These are phyloP conservation scores for Camponotus fellah DNA, from an alignment of 2,888 invertebrate species.

Conservation along the genomic window DNA sequence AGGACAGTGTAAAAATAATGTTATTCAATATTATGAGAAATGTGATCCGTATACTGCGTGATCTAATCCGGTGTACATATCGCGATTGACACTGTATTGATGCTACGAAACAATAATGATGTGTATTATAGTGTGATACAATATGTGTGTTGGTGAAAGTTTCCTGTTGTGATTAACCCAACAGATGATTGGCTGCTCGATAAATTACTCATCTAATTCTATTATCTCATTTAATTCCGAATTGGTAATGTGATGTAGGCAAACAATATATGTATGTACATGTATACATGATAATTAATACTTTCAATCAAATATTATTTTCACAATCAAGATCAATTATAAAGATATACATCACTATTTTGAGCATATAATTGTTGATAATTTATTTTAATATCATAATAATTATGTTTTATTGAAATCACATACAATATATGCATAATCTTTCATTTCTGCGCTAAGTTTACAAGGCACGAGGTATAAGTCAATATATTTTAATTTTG, in stretches of 20 bases:
- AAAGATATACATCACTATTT: background rate
- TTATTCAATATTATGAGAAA: constrained; percentile 31
- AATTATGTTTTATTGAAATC: background rate
- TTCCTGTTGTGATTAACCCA: constrained; percentile 79
- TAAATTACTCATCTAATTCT: constrained; percentile 52
- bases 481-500: background rate
- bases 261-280: constrained; percentile 1
- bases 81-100: constrained; percentile 27
- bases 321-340: constrained; percentile 6
- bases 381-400: background rate
- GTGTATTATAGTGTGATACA: constrained; percentile 85
- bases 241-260: constrained; percentile 5
- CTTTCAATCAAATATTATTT: background rate
- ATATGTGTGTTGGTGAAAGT: constrained; percentile 82
- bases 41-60: constrained; percentile 7
- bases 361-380: background rate
- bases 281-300: background rate
- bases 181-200: constrained; percentile 66
- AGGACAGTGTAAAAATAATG: constrained; percentile 4
- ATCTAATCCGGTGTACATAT: constrained; percentile 23
- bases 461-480: constrained; percentile 3
- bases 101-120: constrained; percentile 83
- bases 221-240: constrained; percentile 34
- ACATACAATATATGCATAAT: constrained; percentile 11
- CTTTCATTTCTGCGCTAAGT: background rate